A percentile compares a stretch with the other conserved stretches of the same genome.
Evolutionary conservation across 2,888 invertebrate genomes (phyloP).

Genomic region (Mythimna lalbum): DNA sequence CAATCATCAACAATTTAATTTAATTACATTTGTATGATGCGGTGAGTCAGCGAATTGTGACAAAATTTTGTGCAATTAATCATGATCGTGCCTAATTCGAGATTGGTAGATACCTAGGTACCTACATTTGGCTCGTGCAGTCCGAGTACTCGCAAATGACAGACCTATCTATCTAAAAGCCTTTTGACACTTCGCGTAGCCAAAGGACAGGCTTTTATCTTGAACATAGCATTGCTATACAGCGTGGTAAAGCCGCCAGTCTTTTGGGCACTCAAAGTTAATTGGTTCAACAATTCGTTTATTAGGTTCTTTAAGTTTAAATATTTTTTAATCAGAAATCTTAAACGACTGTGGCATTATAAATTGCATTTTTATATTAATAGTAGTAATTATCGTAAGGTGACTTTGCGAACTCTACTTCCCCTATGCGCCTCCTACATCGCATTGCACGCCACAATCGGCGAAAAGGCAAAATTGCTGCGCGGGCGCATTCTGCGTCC

Average conservation of each 20-base stretch:
- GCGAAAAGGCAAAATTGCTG: slow-evolving; percentile 80
- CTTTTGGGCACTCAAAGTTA: too few species aligned
- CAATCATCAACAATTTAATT: neutral
- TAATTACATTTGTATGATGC: neutral
- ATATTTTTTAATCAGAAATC: neutral
- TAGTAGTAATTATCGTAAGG: slow-evolving; percentile 30
- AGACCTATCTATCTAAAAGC: too few species aligned
- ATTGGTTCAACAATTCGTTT: too few species aligned
- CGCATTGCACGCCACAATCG: slow-evolving; percentile 76
- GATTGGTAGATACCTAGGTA: too few species aligned
- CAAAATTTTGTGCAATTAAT: neutral
- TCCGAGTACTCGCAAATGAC: too few species aligned
- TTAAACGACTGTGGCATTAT: neutral
- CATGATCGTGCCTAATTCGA: neutral
- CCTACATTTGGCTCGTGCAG: too few species aligned
- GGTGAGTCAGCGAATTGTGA: neutral
- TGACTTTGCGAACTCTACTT: slow-evolving; percentile 72
- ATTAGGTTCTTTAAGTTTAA: too few species aligned
- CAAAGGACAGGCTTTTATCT: too few species aligned
- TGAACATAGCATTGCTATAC: too few species aligned
- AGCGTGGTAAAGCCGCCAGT: too few species aligned
- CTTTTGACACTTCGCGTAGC: too few species aligned
- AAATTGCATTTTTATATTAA: neutral
- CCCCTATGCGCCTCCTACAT: slow-evolving; percentile 65
- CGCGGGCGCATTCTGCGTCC: slow-evolving; percentile 70